Evolutionary conservation across 2,888 invertebrate species (phyloP).

Genomic region (Ectemnius cavifrons): DNA sequence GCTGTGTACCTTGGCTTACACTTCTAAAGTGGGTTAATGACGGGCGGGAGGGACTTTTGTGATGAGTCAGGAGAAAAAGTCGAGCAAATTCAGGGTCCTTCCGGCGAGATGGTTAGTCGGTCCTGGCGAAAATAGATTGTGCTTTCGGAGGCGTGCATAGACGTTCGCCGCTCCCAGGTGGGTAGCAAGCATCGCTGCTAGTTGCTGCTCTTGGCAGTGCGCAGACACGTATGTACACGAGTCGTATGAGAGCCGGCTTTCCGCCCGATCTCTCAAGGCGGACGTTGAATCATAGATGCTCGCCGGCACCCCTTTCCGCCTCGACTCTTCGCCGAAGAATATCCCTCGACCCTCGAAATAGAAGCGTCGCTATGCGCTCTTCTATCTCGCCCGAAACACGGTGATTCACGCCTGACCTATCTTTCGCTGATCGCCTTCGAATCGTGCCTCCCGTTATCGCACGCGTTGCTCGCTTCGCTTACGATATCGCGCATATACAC

Average conservation of each 20-base stretch:
- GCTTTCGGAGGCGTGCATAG: slow-evolving; percentile 5
- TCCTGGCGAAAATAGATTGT: slow-evolving; percentile 49
- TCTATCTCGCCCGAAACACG: slow-evolving; percentile 60
- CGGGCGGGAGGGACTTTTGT: background rate
- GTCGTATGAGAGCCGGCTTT: slow-evolving; percentile 7
- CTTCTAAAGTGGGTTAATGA: background rate
- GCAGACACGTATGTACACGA: slow-evolving; percentile 5
- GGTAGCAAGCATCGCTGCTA: slow-evolving; percentile 15
- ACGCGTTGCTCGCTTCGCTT: background rate
- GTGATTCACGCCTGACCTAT: slow-evolving; percentile 69
- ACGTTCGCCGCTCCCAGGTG: background rate
- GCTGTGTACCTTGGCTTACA: no score
- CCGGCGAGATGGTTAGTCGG: slow-evolving; percentile 41
- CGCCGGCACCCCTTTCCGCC: slow-evolving; percentile 53
- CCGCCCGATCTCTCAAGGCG: slow-evolving; percentile 41
- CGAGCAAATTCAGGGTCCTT: slow-evolving; percentile 48
- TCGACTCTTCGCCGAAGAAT: slow-evolving; percentile 28
- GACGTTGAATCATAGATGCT: slow-evolving; percentile 64
- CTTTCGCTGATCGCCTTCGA: slow-evolving; percentile 54
- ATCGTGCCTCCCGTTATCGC: slow-evolving; percentile 8
- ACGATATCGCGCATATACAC: background rate
- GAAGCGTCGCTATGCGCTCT: slow-evolving; percentile 64
- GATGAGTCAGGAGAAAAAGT: slow-evolving; percentile 6
- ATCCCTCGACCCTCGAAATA: slow-evolving; percentile 65
- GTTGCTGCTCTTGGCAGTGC: slow-evolving; percentile 10